Percentiles rank a stretch among this genome's conserved stretches.
phyloP scores from a whole-genome alignment of 2,113 vertebrate species.

The Anarhynchus alexandrinus region DNA sequence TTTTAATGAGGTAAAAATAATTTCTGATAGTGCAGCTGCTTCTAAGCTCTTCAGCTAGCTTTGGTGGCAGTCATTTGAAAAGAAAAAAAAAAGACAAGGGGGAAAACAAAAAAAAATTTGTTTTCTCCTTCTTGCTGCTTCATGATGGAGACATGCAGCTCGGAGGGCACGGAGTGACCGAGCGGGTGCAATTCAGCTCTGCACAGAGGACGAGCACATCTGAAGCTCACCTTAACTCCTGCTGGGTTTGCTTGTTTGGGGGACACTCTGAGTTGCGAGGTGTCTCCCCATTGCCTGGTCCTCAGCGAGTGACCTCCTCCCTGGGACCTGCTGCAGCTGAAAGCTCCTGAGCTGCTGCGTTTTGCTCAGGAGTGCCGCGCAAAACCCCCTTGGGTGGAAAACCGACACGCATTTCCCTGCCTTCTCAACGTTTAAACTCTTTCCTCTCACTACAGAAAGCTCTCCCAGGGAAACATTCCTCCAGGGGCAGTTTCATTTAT shows the following conservation, averaged over 20 bases:
- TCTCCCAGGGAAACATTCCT: neutral
- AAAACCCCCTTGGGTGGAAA: neutral
- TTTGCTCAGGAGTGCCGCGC: neutral
- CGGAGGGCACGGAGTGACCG: fast-evolving
- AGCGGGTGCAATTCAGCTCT: neutral
- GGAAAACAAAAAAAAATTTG: fast-evolving
- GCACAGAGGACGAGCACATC: neutral
- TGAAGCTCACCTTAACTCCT: neutral
- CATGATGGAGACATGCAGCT: fast-evolving
- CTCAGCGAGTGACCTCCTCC: fast-evolving
- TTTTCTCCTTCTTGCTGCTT: neutral
- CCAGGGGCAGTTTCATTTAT: neutral
- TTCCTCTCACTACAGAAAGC: neutral
- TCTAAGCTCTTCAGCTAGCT: neutral
- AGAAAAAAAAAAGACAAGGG: neutral
- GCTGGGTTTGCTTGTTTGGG: neutral
- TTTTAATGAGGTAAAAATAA: slow-evolving; percentile 26
- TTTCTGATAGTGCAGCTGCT: neutral
- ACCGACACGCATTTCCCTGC: neutral
- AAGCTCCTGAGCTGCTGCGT: neutral
- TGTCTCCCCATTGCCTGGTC: neutral
- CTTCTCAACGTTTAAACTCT: neutral
- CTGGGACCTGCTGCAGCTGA: neutral
- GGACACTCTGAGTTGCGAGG: neutral
- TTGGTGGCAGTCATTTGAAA: neutral